phyloP scores from a whole-genome alignment of 2,888 invertebrate genomes.

The Catocala fraxini region DNA sequence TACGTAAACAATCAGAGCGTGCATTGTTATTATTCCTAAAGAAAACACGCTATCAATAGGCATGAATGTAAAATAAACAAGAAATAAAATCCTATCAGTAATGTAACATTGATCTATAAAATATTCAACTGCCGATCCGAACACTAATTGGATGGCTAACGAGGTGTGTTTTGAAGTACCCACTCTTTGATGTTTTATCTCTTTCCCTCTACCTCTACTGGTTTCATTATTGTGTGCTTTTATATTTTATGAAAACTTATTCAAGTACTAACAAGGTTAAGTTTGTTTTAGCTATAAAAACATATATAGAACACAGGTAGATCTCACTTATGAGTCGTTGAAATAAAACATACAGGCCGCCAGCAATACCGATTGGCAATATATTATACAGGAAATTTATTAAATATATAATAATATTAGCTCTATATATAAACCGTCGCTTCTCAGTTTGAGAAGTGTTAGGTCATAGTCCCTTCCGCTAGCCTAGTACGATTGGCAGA shows the following conservation, averaged over 20 bases:
- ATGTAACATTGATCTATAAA: conserved; percentile 52
- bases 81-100: conserved; percentile 43
- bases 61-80: conserved; percentile 40
- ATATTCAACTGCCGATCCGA: conserved; percentile 60
- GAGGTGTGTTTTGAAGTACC: conserved; percentile 57
- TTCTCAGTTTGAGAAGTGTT: no score
- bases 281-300: no score
- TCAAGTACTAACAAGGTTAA: no score
- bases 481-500: no score
- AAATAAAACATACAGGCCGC: no score
- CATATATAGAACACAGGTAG: no score
- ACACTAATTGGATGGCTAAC: conserved; percentile 65
- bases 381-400: no score
- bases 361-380: no score
- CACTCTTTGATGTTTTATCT: conserved; percentile 39
- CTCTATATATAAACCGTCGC: no score
- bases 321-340: no score
- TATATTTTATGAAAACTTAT: conserved; percentile 1
- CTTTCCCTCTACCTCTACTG: conserved; percentile 33
- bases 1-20: conserved; percentile 4
- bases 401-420: no score
- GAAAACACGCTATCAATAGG: conserved; percentile 16
- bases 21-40: conserved; percentile 5
- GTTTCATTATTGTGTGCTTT: conserved; percentile 29
- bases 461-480: no score